Evolutionary conservation across 2,113 vertebrate species (phyloP).

Genomic region (Dipodomys spectabilis): DNA sequence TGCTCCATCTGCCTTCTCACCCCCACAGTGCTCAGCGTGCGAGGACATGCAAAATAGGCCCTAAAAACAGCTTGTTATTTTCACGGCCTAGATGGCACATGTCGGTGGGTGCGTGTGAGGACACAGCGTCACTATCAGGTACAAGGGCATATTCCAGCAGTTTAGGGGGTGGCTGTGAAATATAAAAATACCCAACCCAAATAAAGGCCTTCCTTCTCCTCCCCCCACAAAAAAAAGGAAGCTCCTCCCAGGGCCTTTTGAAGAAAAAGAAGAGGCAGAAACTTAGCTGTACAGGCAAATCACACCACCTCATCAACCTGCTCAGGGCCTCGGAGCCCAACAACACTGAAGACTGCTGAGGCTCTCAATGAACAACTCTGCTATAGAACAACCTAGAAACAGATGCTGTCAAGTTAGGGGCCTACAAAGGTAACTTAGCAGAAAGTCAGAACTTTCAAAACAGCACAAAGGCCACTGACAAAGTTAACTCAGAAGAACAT

Average conservation of each 20-base stretch:
- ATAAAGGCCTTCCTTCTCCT: slow-evolving; percentile 62
- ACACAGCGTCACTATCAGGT: slow-evolving; percentile 72
- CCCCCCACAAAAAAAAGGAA: slow-evolving; percentile 28
- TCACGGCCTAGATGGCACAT: slow-evolving; percentile 58
- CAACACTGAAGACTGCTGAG: background rate
- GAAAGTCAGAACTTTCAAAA: background rate
- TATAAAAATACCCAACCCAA: slow-evolving; percentile 76
- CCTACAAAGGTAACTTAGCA: background rate
- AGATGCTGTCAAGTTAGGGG: background rate
- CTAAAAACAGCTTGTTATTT: slow-evolving; percentile 77
- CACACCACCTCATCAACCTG: background rate
- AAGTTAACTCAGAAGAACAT: background rate
- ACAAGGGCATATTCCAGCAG: slow-evolving; percentile 71
- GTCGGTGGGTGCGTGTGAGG: slow-evolving; percentile 71
- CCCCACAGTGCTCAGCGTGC: slow-evolving; percentile 50
- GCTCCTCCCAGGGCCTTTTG: slow-evolving; percentile 23
- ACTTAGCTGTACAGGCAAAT: background rate
- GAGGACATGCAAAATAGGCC: slow-evolving; percentile 77
- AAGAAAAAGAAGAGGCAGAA: background rate
- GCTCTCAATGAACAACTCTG: background rate
- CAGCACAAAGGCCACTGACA: background rate
- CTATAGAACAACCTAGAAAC: background rate
- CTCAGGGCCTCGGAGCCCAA: background rate
- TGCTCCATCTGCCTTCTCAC: background rate
- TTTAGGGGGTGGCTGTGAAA: slow-evolving; percentile 76